Base-by-base conservation (phyloP, 2,113 vertebrate genomes). In the Elephantulus edwardii region DNA sequence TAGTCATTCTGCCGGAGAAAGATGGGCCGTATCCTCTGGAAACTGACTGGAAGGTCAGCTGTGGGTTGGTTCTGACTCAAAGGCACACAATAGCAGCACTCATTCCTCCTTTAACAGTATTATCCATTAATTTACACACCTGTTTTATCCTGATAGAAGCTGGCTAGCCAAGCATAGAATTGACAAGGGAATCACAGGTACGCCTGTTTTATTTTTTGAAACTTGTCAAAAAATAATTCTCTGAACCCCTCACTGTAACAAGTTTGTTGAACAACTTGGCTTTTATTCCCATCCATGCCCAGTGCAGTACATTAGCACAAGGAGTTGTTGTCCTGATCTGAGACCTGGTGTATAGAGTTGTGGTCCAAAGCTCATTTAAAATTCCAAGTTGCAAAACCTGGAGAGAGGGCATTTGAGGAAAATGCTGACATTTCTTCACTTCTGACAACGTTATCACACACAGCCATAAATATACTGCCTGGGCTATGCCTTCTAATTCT, bases 401-500 rank as follows among this genome's bases (percentile, higher is more conserved):
- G 76, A 77, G 28, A 92, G 91, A 94, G 68, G 50, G 88, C 52
- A 46, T 64, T 90, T 92, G 79, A 91, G 74, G 92, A 88, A 96
- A 96, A 92, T 78, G 74, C 76, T 96, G 38, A 64, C 83, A 12
- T 92, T 93, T 46, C 74, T 81, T 91, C 38, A 44, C 76, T 62
- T 86, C 44, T 94, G 66, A 87, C 76, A 95, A 70, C 74, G 86
- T 89, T 90, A 68, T 75, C 78, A 90, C 35, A 72, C 52, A 91
- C 50, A 80, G 89, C 83, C 38, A 75, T 83, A 86, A 95, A 92
- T 66, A 79, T 10, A 20, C 54, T 89, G 82, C 33, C 48, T 92
- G 88, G 19, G 9, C 40, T 26, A 24, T 10, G 38, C 50, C 24
- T 85, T 80, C 64, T 33, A 35, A 54, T 38, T 85, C 75, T 42